phyloP scores from a whole-genome alignment of 1,140 invertebrate species.

The Diachasmimorpha longicaudata region DNA sequence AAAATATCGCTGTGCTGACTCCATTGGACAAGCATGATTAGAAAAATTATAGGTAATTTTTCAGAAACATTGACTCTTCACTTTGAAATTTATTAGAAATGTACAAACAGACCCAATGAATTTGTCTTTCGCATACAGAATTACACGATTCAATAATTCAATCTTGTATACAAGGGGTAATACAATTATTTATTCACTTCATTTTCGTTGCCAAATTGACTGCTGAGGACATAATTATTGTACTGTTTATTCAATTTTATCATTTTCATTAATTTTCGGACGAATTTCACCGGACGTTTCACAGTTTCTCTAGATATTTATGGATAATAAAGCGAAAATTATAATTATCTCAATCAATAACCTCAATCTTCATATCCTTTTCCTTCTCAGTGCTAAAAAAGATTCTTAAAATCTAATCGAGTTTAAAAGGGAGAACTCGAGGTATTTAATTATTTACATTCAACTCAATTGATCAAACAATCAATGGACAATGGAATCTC shows the following conservation, averaged over 20 bases:
- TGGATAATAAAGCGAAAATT: background rate
- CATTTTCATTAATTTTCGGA: background rate
- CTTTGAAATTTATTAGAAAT: slow-evolving; percentile 34
- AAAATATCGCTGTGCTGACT: slow-evolving; percentile 5
- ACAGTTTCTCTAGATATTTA: background rate
- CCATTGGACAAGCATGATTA: slow-evolving; percentile 46
- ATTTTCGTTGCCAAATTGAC: slow-evolving; percentile 9
- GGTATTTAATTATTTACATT: background rate
- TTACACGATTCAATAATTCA: background rate
- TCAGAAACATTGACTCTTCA: background rate
- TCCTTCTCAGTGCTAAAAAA: background rate
- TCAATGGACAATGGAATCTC: background rate
- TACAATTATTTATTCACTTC: background rate
- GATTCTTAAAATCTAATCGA: background rate
- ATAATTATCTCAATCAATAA: background rate
- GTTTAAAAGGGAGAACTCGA: background rate
- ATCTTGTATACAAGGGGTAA: background rate
- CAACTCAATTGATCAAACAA: background rate
- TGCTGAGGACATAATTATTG: background rate
- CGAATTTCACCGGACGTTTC: slow-evolving; percentile 6
- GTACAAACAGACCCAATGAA: slow-evolving; percentile 37
- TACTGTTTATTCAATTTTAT: background rate
- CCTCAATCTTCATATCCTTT: background rate
- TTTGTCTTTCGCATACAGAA: background rate
- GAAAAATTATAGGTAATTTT: slow-evolving; percentile 11